Conservation (phyloP, 2,797 vertebrate genomes). For the Phrynocephalus forsythii region DNA sequence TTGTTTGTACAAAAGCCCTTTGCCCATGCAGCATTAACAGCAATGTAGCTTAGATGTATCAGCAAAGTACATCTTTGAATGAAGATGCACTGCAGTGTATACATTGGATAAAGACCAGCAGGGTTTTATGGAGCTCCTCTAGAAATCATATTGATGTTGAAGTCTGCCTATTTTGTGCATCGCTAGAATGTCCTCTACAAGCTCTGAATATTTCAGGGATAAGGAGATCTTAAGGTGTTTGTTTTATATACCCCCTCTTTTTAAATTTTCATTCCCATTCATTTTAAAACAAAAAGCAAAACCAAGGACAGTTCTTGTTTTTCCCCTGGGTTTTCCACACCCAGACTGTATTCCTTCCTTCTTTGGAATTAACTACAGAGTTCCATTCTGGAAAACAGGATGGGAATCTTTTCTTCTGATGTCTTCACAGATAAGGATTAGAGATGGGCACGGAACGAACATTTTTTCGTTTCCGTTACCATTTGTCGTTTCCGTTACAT, state of each 20-base stretch:
- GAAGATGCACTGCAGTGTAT: background rate
- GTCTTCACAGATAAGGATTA: too few species aligned
- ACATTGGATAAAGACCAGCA: background rate
- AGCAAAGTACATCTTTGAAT: conserved; percentile 61
- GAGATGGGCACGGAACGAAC: too few species aligned
- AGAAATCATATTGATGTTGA: background rate
- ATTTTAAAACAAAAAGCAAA: too few species aligned
- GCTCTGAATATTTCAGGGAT: background rate
- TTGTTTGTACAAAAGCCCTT: conserved; percentile 77
- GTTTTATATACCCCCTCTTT: background rate
- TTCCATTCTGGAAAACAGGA: too few species aligned
- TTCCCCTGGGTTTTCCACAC: too few species aligned
- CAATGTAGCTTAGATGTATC: conserved; percentile 62
- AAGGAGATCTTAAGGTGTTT: background rate
- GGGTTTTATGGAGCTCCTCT: conserved; percentile 6
- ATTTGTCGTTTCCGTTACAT: too few species aligned
- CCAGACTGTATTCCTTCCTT: too few species aligned
- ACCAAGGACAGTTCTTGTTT: too few species aligned
- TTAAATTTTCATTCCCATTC: background rate
- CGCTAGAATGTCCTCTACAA: background rate
- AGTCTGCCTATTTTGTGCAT: conserved; percentile 4
- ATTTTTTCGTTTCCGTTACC: too few species aligned
- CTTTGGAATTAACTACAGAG: too few species aligned
- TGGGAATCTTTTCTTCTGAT: too few species aligned
- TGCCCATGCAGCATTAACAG: conserved; percentile 71